phyloP scores from a whole-genome alignment of 2,888 invertebrate genomes.

The Phrixothrix hirtus region DNA sequence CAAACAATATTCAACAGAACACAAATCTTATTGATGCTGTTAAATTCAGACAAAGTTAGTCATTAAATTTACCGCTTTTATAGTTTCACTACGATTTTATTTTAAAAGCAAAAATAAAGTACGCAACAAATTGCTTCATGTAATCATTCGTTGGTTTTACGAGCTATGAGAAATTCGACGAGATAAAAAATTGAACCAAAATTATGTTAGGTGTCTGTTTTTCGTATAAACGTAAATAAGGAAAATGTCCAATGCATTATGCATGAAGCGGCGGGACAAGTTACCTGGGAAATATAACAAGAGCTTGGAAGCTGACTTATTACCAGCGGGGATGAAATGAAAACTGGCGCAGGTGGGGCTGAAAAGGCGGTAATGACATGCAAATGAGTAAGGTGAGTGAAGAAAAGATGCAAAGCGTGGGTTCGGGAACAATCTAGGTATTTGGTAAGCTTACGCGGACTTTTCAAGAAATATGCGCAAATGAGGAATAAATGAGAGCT shows the following conservation, averaged over 20 bases:
- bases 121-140: conserved; percentile 27
- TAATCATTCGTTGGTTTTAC: conserved; percentile 35
- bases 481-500: conserved; percentile 45
- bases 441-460: conserved; percentile 42
- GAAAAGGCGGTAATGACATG: conserved; percentile 46
- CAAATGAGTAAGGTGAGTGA: conserved; percentile 42
- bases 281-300: conserved; percentile 50
- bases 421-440: conserved; percentile 37
- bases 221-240: conserved; percentile 55
- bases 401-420: conserved; percentile 33
- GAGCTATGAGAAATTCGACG: conserved; percentile 35
- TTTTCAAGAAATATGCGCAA: conserved; percentile 42
- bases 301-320: conserved; percentile 46
- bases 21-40: conserved; percentile 31
- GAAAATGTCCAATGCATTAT: conserved; percentile 56
- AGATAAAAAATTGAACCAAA: conserved; percentile 44
- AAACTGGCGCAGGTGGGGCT: conserved; percentile 45
- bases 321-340: conserved; percentile 42
- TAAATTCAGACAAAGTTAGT: conserved; percentile 25
- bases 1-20: conserved; percentile 33
- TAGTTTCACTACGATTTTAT: conserved; percentile 13
- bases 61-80: conserved; percentile 22
- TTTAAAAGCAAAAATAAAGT: conserved; percentile 15
- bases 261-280: conserved; percentile 50
- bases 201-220: conserved; percentile 53